Base-by-base conservation (phyloP, 2,888 invertebrate species). In the Microlaimidae sp. region DNA sequence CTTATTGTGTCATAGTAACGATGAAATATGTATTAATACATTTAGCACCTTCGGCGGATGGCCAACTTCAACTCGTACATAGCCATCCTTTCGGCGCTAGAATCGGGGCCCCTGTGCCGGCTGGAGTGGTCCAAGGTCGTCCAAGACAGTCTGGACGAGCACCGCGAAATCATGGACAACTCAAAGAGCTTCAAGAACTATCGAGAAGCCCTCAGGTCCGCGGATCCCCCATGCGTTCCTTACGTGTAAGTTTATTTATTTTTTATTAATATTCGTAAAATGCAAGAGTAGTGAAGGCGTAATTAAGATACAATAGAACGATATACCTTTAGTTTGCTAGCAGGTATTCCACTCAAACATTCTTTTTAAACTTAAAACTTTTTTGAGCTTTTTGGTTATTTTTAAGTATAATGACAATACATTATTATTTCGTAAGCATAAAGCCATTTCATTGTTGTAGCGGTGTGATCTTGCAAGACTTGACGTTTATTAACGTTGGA, bases 51-150 rank as follows among this genome's bases (percentile, higher is more conserved):
- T 59, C 79, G 93, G 57, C 92, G 92, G 73, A 82, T 95, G 73
- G 92, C 90, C 75, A 97, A 97, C 73, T 97, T 93, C 74, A 97
- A 97, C 76, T 93, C 93, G 45, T 93, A 93, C 76, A 76, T 97
- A 66, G 95, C 97, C 7, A 77, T 97, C 59, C 77, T 97, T 57
- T 92, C 93, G 5, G 97, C 97, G 19, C 74, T 97, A 63, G 92
- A 93, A 74, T 95, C 93, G 23, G 92, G 92, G 3, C 93, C 97
- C 0, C 62, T 75, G 27, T 63, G 71, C 81, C 87, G 70, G 75
- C 81, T 66, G 77, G 95, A 70, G 77, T 97, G 70, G 95, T 70
- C 69, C 52, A 69, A 69, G 58, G 69, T 49, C 52, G 54, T 60
- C 4, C 61, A 63, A 23, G 65, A 74, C 75, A 83, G 86, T 51